Conservation (phyloP, 2,888 invertebrate species). For the Drosophila maculinotata region DNA sequence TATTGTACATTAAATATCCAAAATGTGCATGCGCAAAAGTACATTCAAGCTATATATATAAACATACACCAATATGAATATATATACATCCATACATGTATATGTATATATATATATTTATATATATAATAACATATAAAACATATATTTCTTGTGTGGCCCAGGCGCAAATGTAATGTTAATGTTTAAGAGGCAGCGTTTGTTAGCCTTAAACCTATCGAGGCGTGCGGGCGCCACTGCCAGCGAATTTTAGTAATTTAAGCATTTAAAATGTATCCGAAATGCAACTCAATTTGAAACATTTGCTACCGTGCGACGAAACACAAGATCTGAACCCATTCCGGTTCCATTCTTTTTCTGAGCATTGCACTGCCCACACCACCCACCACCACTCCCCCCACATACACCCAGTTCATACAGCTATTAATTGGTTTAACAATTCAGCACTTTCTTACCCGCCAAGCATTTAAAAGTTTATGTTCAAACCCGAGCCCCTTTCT, state of each 20-base stretch:
- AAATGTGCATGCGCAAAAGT: conserved; percentile 35
- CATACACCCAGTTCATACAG: conserved; percentile 13
- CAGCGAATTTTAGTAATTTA: conserved; percentile 76
- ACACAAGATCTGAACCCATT: conserved; percentile 1
- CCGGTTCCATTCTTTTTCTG: conserved; percentile 8
- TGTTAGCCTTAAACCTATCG: conserved; percentile 43
- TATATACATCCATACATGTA: conserved; percentile 23
- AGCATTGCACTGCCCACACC: conserved; percentile 47
- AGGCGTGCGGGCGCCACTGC: conserved; percentile 68
- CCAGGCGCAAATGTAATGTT: conserved; percentile 47
- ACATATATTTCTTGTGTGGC: conserved; percentile 40
- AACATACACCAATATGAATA: conserved; percentile 26
- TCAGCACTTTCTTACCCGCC: conserved; percentile 46
- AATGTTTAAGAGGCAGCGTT: conserved; percentile 43
- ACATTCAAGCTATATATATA: conserved; percentile 48
- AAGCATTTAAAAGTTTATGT: conserved; percentile 66
- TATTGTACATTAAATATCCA: conserved; percentile 56
- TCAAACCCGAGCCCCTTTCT: conserved; percentile 24
- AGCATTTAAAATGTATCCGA: conserved; percentile 63
- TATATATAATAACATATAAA: conserved; percentile 23
- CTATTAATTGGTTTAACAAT: conserved; percentile 33
- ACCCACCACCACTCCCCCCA: neutral
- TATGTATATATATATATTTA: conserved; percentile 13
- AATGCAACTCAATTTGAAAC: conserved; percentile 39
- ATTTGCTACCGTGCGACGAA: conserved; percentile 17